phyloP scores from a whole-genome alignment of 2,113 vertebrate genomes.

The Myiopsitta monachus region DNA sequence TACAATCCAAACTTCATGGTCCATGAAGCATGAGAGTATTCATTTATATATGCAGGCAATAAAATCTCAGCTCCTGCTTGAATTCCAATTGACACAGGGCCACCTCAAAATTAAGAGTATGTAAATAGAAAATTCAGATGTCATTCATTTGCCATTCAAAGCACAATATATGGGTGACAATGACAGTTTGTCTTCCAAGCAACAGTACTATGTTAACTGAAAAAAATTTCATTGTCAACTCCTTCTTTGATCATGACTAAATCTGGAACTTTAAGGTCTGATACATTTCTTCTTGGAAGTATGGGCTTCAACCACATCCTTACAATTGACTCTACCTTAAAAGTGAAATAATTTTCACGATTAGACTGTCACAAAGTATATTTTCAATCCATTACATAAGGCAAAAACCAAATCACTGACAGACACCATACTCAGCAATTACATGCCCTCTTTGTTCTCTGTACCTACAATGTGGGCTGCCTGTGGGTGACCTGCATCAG shows the following conservation, averaged over 20 bases:
- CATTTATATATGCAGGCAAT: neutral
- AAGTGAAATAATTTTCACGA: neutral
- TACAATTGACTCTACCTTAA: neutral
- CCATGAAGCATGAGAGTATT: neutral
- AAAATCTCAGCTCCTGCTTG: neutral
- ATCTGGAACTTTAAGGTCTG: neutral
- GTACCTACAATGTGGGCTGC: accelerated
- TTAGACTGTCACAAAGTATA: neutral
- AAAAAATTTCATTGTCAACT: neutral
- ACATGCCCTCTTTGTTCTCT: neutral
- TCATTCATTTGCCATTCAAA: neutral
- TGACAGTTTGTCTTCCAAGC: neutral
- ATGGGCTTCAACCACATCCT: neutral
- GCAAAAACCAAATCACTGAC: accelerated
- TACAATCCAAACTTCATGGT: constrained; percentile 30
- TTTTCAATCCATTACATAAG: neutral
- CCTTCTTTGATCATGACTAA: neutral
- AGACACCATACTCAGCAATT: neutral
- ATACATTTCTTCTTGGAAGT: neutral
- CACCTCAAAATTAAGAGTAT: neutral
- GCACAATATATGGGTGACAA: neutral
- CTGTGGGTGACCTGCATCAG: neutral
- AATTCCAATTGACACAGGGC: neutral
- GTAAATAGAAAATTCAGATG: neutral
- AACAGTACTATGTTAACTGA: neutral